Evolutionary conservation across 2,888 invertebrate species (phyloP).

Genomic region (Ferrisia virgata): DNA sequence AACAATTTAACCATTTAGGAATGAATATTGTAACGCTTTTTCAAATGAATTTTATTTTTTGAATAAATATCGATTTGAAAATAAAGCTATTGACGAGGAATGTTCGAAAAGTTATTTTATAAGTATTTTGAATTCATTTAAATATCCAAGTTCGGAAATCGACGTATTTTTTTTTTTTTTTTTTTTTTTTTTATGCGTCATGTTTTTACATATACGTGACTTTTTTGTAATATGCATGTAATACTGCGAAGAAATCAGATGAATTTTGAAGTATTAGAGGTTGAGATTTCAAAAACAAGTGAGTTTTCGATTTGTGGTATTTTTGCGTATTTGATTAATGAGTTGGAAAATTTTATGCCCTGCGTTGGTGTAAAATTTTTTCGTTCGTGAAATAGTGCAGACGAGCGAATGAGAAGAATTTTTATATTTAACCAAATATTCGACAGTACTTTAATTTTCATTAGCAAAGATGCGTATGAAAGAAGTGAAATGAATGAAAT

Average conservation of each 20-base stretch:
- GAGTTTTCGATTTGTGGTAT: background rate
- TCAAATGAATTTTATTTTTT: too few species aligned
- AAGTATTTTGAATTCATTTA: background rate
- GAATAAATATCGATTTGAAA: background rate
- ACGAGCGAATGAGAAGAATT: background rate
- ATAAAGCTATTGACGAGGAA: background rate
- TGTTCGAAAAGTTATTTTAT: background rate
- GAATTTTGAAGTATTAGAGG: background rate
- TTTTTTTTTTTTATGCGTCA: too few species aligned
- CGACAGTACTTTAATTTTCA: background rate
- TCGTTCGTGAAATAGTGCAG: background rate
- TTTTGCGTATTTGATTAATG: background rate
- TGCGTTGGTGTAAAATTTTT: background rate
- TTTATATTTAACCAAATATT: background rate
- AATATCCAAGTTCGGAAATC: too few species aligned
- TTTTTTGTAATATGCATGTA: background rate
- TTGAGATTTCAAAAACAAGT: background rate
- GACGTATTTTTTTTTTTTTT: too few species aligned
- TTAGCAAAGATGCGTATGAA: background rate
- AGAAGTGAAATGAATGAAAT: background rate
- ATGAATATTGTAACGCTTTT: too few species aligned
- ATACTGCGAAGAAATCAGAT: background rate
- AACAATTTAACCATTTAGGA: too few species aligned
- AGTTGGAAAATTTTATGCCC: background rate
- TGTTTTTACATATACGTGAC: too few species aligned